Conservation (phyloP, 2,797 vertebrate genomes). For the Gambusia yucatana region DNA sequence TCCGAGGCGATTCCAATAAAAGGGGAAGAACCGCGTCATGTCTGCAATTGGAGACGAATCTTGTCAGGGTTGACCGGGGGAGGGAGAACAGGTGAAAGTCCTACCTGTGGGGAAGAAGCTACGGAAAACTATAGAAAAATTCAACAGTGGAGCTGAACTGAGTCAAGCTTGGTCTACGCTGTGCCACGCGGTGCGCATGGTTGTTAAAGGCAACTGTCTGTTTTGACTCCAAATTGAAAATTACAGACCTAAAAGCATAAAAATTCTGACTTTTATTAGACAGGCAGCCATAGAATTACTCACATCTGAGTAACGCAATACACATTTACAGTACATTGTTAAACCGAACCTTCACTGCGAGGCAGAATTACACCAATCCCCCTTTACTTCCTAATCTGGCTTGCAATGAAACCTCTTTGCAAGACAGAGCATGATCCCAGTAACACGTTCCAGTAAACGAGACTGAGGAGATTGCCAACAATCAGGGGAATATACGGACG, state of each 20-base stretch:
- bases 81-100: background rate
- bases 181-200: too few species aligned
- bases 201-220: too few species aligned
- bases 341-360: background rate
- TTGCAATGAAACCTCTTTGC: slow-evolving; percentile 13
- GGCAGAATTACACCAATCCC: background rate
- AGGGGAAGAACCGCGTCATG: background rate
- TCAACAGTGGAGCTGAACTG: background rate
- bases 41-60: background rate
- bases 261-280: background rate
- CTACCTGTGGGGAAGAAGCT: too few species aligned
- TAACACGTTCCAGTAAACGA: background rate
- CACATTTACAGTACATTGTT: background rate
- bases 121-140: background rate
- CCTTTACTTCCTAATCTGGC: background rate
- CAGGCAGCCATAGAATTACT: background rate
- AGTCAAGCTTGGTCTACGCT: background rate
- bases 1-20: background rate
- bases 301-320: background rate
- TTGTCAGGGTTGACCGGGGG: background rate
- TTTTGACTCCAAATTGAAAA: background rate
- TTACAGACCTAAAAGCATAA: background rate
- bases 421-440: slow-evolving; percentile 37
- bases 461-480: background rate
- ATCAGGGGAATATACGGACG: slow-evolving; percentile 7